These are phyloP conservation scores for Maniola hyperantus DNA, from an alignment of 2,888 invertebrate genomes.

Conservation along the genomic window DNA sequence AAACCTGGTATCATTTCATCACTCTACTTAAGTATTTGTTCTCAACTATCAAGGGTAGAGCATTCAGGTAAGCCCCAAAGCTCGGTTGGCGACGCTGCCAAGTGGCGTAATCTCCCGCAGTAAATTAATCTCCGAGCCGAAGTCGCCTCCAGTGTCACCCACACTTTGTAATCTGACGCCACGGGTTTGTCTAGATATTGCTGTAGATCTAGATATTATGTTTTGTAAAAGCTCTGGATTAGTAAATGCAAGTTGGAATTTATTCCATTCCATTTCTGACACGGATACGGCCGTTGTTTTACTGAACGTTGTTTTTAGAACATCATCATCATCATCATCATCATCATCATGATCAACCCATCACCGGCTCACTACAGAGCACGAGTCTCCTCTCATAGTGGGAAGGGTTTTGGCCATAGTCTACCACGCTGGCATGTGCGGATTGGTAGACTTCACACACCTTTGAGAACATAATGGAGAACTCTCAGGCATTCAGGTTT, in stretches of 20 bases:
- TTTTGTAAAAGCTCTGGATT: background rate
- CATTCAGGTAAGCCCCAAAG: background rate
- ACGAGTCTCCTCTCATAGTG: too few species aligned
- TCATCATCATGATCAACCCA: too few species aligned
- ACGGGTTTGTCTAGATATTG: background rate
- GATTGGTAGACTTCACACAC: too few species aligned
- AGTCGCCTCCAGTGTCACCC: background rate
- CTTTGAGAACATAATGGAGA: too few species aligned
- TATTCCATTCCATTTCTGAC: background rate
- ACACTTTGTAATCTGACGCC: constrained; percentile 9
- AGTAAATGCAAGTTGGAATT: background rate
- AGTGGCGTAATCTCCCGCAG: background rate
- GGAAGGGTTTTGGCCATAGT: too few species aligned
- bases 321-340: too few species aligned
- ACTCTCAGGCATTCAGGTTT: too few species aligned
- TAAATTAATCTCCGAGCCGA: background rate
- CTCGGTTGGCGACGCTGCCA: background rate
- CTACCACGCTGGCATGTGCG: too few species aligned
- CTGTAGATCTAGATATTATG: background rate
- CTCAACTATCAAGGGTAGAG: background rate
- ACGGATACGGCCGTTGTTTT: too few species aligned
- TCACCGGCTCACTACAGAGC: too few species aligned
- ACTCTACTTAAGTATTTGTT: background rate
- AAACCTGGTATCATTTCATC: background rate
- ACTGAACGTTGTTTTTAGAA: too few species aligned